phyloP scores from a whole-genome alignment of 2,888 invertebrate species.

The Plebejus argus region DNA sequence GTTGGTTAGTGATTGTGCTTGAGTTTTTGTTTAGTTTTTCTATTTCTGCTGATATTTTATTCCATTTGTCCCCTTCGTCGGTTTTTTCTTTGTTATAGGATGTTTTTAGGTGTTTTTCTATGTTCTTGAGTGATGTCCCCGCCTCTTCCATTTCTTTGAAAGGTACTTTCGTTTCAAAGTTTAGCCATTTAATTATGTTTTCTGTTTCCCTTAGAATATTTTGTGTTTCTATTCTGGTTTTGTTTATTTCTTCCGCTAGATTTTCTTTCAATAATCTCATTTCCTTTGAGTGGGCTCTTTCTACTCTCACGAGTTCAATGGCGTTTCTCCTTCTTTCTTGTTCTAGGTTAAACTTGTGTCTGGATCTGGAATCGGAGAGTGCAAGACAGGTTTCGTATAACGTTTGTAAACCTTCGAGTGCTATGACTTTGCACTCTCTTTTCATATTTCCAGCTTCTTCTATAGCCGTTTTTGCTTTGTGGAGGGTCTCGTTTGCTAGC shows the following conservation, averaged over 20 bases:
- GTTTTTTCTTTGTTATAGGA: background rate
- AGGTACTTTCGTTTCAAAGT: background rate
- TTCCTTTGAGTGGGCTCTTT: no score
- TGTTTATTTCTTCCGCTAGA: no score
- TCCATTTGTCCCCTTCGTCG: background rate
- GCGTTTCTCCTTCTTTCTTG: background rate
- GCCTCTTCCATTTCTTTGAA: background rate
- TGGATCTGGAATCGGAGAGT: background rate
- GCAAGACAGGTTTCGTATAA: background rate
- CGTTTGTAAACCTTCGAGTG: background rate
- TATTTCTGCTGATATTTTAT: background rate
- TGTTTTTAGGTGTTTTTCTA: background rate
- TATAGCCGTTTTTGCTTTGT: no score
- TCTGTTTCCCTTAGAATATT: no score
- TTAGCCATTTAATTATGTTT: background rate
- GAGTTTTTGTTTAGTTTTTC: background rate
- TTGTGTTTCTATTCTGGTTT: no score
- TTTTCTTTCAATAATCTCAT: no score
- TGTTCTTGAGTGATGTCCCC: background rate
- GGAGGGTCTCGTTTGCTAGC: no score
- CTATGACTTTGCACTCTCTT: background rate
- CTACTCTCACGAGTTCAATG: background rate
- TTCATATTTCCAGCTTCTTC: no score
- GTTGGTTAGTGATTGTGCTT: background rate
- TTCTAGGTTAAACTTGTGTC: background rate